phyloP scores from a whole-genome alignment of 1,140 invertebrate genomes.

The Choristoneura fumiferana region DNA sequence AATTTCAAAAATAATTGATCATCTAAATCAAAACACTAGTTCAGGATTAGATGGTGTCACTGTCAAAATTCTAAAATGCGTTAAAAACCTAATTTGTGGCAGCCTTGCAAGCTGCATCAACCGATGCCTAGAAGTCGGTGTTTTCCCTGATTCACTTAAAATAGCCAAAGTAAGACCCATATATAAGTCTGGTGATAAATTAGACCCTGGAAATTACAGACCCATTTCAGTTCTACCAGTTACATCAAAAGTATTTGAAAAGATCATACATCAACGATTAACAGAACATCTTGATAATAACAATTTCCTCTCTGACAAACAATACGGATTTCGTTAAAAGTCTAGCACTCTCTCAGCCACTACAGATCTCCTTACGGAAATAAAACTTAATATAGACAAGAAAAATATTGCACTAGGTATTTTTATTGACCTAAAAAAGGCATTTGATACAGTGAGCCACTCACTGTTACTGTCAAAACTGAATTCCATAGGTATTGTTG shows the following conservation, averaged over 20 bases:
- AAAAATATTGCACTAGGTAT: no score
- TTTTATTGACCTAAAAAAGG: no score
- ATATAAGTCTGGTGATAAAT: background rate
- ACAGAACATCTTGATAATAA: background rate
- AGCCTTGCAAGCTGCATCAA: background rate
- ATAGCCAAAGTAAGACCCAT: background rate
- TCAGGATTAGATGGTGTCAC: background rate
- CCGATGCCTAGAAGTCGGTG: background rate
- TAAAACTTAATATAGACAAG: background rate
- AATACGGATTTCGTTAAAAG: no score
- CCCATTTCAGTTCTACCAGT: no score
- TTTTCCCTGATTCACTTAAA: no score
- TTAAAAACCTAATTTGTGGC: background rate
- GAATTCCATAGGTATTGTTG: background rate
- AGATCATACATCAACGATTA: background rate
- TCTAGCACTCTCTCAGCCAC: background rate
- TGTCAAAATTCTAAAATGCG: background rate
- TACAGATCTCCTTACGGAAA: background rate
- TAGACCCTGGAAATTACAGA: no score
- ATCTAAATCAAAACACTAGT: background rate
- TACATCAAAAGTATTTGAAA: background rate
- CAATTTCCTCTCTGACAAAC: no score
- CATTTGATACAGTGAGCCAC: background rate
- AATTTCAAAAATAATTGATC: no score
- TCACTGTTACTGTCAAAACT: background rate